Evolutionary conservation across 2,797 vertebrate genomes (phyloP), one percentile per base, ranked within the genome.

Genomic region (Nyctibius grandis): DNA sequence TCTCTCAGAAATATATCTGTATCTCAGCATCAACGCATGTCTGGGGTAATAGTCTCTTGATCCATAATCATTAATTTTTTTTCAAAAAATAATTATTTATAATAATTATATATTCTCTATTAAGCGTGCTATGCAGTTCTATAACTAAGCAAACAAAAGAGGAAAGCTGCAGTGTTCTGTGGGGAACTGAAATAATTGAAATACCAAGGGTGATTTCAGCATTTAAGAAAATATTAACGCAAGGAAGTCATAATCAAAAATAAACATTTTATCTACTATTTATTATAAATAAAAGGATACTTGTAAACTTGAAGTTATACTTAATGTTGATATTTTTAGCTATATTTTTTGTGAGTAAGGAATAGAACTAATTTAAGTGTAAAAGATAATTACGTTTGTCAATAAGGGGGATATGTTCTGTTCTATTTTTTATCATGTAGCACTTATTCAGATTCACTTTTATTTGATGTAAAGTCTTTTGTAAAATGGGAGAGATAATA

Each of bases 341-440:
- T 67, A 56, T 60, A 51, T 21, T 26, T 94, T 92, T 65, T 72
- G 51, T 67, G 60, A 88, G 50, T 86, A 70, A 93, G 69, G 54
- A 82, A 44, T 65, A 68, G 22, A 47, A 73, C 34, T 88, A 81
- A 80, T 83, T 85, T 85, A 80, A 83, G 33, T 1, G 0, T 74
- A 77, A 72, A 82, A 88, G 68, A 51, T 92, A 92, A 91, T 80
- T 88, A 34, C 34, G 69, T 96, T 94, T 96, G 50, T 92, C 88
- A 85, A 50, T 91, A 91, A 75, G 16, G 18, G 47, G n/a, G 9
- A 3, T 86, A 73, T 88, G 65, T 89, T 88, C 54, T 94, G 54
- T 90, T 89, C 70, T 64, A 40, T 48, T 91, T 89, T 91, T 86
- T 15, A 0, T 75, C 15, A 0, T 85, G 59, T 56, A 69, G n/a